Conservation (phyloP, 1,140 invertebrate species). For the Megalonaias nervosa region DNA sequence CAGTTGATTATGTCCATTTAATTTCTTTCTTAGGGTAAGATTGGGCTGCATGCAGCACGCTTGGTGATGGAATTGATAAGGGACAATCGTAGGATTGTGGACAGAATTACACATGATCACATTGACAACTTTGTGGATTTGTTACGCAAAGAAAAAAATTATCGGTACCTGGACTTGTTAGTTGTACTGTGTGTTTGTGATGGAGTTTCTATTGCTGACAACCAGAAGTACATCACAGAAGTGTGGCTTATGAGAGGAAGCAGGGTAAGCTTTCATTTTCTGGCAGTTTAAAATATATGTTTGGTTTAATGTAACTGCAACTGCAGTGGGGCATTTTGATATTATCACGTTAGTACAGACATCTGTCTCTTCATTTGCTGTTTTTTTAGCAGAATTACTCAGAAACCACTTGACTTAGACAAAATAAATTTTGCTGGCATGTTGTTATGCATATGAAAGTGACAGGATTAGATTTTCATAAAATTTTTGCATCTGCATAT, state of each 20-base stretch:
- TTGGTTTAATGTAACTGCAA: not conserved
- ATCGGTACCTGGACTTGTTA: constrained; percentile 66
- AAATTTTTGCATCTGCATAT: too few species aligned
- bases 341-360: too few species aligned
- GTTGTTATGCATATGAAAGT: too few species aligned
- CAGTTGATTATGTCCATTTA: too few species aligned
- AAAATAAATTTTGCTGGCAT: too few species aligned
- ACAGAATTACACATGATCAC: constrained; percentile 63
- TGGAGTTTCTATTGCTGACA: constrained; percentile 65
- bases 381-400: too few species aligned
- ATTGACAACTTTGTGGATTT: constrained; percentile 65
- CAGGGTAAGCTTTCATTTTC: constrained; percentile 34
- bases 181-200: constrained; percentile 69
- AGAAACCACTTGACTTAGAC: too few species aligned
- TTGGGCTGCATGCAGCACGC: constrained; percentile 66
- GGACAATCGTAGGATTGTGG: constrained; percentile 69
- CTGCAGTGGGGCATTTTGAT: too few species aligned
- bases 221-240: constrained; percentile 67
- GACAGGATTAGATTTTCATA: too few species aligned
- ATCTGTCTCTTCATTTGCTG: too few species aligned
- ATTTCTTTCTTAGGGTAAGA: constrained; percentile 51
- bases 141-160: constrained; percentile 64
- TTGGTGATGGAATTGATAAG: constrained; percentile 69
- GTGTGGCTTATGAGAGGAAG: constrained; percentile 60
- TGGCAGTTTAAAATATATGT: not conserved